phyloP scores from a whole-genome alignment of 2,888 invertebrate species.

The Dryobotodes eremita region DNA sequence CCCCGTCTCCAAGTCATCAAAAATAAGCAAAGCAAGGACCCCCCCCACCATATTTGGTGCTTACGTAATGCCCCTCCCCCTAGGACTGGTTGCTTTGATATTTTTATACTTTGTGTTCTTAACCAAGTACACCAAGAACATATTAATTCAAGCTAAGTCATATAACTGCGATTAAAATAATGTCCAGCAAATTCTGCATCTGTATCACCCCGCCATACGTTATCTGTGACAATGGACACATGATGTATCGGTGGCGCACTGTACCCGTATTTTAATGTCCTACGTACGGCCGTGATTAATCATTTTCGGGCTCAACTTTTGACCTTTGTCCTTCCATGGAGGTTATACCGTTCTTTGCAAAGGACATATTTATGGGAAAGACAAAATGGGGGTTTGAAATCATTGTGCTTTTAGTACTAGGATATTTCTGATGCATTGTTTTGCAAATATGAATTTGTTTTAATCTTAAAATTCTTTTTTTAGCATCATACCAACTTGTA shows the following conservation, averaged over 20 bases:
- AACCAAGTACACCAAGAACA: background rate
- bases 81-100: too few species aligned
- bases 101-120: background rate
- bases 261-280: constrained; percentile 64
- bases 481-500: background rate
- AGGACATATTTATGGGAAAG: constrained; percentile 66
- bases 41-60: too few species aligned
- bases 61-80: too few species aligned
- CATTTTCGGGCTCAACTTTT: constrained; percentile 64
- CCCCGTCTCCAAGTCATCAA: too few species aligned
- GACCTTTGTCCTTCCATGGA: constrained; percentile 62
- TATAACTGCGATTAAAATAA: constrained; percentile 19
- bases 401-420: constrained; percentile 35
- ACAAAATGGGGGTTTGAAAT: constrained; percentile 51
- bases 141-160: background rate
- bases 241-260: constrained; percentile 66
- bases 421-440: constrained; percentile 20
- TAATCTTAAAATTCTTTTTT: background rate
- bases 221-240: constrained; percentile 63
- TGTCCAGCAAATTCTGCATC: constrained; percentile 45
- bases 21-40: too few species aligned
- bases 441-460: background rate
- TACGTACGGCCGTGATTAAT: constrained; percentile 62
- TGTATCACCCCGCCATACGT: constrained; percentile 53
- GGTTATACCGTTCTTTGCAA: constrained; percentile 61